Base-by-base conservation (phyloP, 2,888 invertebrate species). In the Apocheima hispidaria region DNA sequence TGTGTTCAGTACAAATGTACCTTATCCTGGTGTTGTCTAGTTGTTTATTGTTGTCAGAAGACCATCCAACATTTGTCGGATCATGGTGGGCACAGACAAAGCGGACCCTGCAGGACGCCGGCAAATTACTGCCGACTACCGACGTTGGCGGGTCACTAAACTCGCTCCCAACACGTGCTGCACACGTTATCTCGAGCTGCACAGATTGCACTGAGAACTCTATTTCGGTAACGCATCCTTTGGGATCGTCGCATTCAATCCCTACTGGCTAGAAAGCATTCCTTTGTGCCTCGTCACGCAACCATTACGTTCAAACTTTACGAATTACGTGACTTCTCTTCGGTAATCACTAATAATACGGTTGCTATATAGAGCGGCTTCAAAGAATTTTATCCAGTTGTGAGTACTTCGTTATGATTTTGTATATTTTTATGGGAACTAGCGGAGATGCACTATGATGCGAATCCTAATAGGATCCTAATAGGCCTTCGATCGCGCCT, bases 401-500 rank as follows among this genome's bases (percentile, higher is more conserved):
- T 60, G 21, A 63, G 60, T 77, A 77, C 78, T 85, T 83, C 82
- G 81, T 81, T 82, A 70, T 75, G 71, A 73, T 81, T 79, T 78
- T 78, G 73, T 75, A 38, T 53, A 33, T 70, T 72, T 72, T 69
- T 79, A 82, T 90, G 88, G 81, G 89, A 90, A 89, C 81, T 65
- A 65, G 57, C 69, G 66, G 56, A 56, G 84, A 85, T 83, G 84
- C 84, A 84, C 82, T 87, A 86, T 85, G 84, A 86, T 80, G 84
- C 78, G 77, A 81, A 79, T 72, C 74, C 80, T 84, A 88, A 87
- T 87, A 84, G n/a, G n/a, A n/a, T n/a, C n/a, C n/a, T n/a, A n/a
- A n/a, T n/a, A n/a, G n/a, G 75, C 79, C 81, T 75, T 81, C 78
- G 82, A 88, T 84, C 78, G 79, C 80, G 74, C 78, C 80, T 43